Evolutionary conservation across 2,888 invertebrate species (phyloP).

Genomic region (Priocnemis perturbator): DNA sequence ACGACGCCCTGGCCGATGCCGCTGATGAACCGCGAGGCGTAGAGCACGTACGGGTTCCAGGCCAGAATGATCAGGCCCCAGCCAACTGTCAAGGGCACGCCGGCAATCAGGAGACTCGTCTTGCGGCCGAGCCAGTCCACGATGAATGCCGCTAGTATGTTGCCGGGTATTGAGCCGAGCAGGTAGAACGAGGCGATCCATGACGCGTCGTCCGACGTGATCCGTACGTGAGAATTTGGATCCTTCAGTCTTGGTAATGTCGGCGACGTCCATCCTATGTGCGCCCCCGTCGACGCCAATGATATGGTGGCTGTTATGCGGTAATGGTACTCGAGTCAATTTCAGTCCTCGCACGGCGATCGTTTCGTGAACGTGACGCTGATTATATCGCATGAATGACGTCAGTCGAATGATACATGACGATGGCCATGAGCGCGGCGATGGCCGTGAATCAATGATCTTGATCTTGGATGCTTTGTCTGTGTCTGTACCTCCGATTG

Average conservation of each 20-base stretch:
- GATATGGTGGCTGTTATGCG: slow-evolving; percentile 64
- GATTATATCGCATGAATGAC: too few relatives aligned
- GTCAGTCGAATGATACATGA: too few relatives aligned
- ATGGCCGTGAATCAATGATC: too few relatives aligned
- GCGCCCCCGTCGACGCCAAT: slow-evolving; percentile 67
- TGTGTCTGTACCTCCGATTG: too few relatives aligned
- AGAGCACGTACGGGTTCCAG: slow-evolving; percentile 78
- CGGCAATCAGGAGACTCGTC: slow-evolving; percentile 76
- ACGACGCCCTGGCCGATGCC: slow-evolving; percentile 81
- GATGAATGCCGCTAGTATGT: slow-evolving; percentile 77
- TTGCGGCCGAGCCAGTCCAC: slow-evolving; percentile 79
- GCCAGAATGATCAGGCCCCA: slow-evolving; percentile 81
- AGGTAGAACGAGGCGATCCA: slow-evolving; percentile 79
- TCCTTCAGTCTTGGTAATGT: slow-evolving; percentile 68
- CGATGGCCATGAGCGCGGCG: too few relatives aligned
- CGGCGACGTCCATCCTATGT: slow-evolving; percentile 74
- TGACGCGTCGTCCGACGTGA: slow-evolving; percentile 70
- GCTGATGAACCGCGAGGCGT: slow-evolving; percentile 79
- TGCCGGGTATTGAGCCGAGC: slow-evolving; percentile 79
- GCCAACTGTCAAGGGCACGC: slow-evolving; percentile 78
- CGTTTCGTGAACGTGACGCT: too few relatives aligned
- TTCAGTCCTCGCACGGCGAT: too few relatives aligned
- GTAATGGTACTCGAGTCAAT: too few relatives aligned
- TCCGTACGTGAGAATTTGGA: slow-evolving; percentile 62
- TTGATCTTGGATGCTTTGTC: too few relatives aligned